phyloP scores from a whole-genome alignment of 2,113 vertebrate genomes.

The Diadophis punctatus region DNA sequence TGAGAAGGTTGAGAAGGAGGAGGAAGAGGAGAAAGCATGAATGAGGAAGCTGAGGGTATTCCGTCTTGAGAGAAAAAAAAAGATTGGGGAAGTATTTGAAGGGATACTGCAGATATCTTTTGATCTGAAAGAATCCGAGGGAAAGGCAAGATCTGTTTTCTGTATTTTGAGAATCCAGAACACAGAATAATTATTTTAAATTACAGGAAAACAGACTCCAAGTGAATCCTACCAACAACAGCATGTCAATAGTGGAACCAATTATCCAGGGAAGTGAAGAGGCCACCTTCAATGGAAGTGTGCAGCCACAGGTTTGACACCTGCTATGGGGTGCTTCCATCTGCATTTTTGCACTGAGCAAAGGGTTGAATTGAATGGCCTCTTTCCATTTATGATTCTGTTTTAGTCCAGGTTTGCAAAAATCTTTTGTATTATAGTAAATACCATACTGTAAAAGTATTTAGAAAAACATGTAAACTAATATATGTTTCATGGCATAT shows the following conservation, averaged over 20 bases:
- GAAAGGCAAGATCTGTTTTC: neutral
- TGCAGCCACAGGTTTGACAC: neutral
- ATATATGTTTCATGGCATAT: neutral
- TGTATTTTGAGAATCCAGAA: neutral
- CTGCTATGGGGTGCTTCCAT: neutral
- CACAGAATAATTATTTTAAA: too few species aligned
- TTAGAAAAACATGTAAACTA: neutral
- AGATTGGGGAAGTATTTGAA: neutral
- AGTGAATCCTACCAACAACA: neutral
- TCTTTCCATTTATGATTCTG: slow-evolving; percentile 6
- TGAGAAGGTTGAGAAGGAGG: neutral
- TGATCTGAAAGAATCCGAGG: too few species aligned
- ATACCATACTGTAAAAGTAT: neutral
- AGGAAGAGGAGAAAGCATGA: neutral
- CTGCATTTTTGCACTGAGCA: neutral
- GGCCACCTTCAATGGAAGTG: neutral
- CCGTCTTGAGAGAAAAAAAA: neutral
- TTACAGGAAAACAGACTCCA: neutral
- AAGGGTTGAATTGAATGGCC: neutral
- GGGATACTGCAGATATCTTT: neutral
- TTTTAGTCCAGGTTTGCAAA: neutral
- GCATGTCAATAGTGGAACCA: neutral
- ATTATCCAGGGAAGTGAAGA: neutral
- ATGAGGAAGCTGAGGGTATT: neutral
- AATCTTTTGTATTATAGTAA: neutral